A percentile compares a stretch with the other conserved stretches of the same genome.
Conservation (phyloP, 2,888 invertebrate genomes). For the Nephrotoma appendiculata region DNA sequence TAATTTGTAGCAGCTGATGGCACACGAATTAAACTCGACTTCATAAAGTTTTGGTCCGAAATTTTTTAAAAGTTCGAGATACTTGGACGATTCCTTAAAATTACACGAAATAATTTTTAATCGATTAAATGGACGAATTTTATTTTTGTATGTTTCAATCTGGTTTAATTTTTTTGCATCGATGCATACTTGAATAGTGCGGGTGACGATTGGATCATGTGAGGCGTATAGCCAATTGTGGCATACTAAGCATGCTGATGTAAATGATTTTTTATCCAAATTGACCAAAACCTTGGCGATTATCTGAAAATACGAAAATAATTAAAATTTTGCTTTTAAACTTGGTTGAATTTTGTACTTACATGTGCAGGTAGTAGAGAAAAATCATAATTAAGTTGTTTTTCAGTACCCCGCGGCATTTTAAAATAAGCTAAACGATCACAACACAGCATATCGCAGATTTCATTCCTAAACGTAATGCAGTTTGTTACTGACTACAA, state of each 20-base stretch:
- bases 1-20: not conserved
- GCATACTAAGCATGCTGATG: not conserved
- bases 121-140: not conserved
- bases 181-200: not conserved
- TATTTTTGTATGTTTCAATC: not conserved
- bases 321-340: too few relatives aligned
- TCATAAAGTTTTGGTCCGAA: not conserved
- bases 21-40: not conserved
- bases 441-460: not conserved
- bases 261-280: not conserved
- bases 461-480: not conserved
- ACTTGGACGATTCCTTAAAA: not conserved
- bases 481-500: too few relatives aligned
- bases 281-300: not conserved
- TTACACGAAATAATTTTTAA: not conserved
- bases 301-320: not conserved
- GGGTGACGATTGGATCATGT: not conserved
- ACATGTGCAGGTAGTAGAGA: not conserved
- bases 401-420: not conserved
- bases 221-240: not conserved
- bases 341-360: not conserved
- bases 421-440: not conserved
- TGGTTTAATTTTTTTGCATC: not conserved
- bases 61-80: not conserved
- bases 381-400: not conserved